Conservation (phyloP, 2,113 vertebrate species). For the Gavia stellata region DNA sequence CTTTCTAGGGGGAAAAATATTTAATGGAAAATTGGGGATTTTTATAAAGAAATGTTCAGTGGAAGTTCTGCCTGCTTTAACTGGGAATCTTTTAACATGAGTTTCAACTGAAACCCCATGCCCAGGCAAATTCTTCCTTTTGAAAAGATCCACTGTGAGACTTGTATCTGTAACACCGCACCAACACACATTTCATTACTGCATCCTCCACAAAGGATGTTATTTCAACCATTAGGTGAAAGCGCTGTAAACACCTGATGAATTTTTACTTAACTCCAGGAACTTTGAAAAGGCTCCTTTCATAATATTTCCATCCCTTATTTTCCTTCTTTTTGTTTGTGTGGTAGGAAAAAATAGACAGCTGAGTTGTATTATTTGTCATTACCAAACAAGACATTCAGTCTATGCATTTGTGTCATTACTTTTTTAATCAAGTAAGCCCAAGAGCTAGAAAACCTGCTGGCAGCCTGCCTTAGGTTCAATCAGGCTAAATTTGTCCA, state of each 20-base stretch:
- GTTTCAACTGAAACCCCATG: no score
- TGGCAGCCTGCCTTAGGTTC: not conserved
- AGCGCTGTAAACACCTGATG: not conserved
- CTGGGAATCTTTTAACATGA: fast-evolving
- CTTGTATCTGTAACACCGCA: not conserved
- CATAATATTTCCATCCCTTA: not conserved
- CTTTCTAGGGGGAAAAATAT: not conserved
- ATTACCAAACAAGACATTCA: not conserved
- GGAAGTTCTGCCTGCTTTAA: not conserved
- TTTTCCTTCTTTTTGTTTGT: not conserved
- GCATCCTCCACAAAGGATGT: not conserved
- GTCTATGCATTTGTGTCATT: not conserved
- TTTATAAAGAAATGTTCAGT: not conserved
- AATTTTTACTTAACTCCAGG: not conserved
- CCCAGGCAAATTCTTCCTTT: not conserved
- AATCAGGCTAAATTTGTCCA: not conserved
- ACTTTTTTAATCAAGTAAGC: not conserved
- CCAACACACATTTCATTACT: not conserved
- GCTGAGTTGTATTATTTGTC: not conserved
- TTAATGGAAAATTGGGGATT: not conserved
- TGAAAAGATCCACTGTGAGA: not conserved
- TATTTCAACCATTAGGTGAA: not conserved
- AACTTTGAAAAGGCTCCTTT: not conserved
- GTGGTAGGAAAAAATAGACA: not conserved
- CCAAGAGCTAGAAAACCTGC: not conserved